Base-by-base conservation (phyloP, 1,140 invertebrate genomes). In the Lepidurus couesii region DNA sequence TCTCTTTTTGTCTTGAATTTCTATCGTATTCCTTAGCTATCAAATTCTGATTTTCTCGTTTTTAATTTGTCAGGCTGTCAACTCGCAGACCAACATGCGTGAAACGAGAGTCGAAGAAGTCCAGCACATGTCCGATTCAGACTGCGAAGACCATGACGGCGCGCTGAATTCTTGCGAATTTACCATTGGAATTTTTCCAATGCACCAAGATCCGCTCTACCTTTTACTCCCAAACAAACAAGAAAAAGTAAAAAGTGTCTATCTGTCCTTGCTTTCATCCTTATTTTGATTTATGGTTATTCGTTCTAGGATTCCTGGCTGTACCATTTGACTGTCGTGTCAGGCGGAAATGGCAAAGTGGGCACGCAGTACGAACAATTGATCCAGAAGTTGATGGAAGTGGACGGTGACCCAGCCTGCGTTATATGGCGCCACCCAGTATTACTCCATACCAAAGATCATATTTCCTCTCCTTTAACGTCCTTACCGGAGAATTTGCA, bases 351-450 rank as follows among this genome's bases (percentile, higher is more conserved):
- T 5, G 91, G 93, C 9, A 94, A 91, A 83, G 93, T 92, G 78
- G 95, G 95, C 45, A 97, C 95, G 3, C 95, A 97, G 83, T 98
- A 95, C 84, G 96, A 98, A 84, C 95, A 98, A 85, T 85, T 97
- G 7, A 91, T 98, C 11, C 94, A 96, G 83, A 95, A 95, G 86
- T 87, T 98, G 11, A 97, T 98, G 95, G 95, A 97, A 85, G 93
- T 92, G 16, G 94, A 97, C 82, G 95, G 95, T 7, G 95, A 97
- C 88, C 90, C 93, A n/a, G 92, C 91, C 85, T 96, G 93, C 85
- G 93, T 95, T 24, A 87, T 97, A 73, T 98, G 96, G 96, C 91
- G 95, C 84, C 95, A 97, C 89, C 95, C 95, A 11, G 88, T 94
- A 45, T 83, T 98, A 80, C 86, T 98, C n/a, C 93, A 97, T 83